These are phyloP conservation scores for Porites rus DNA, from an alignment of 92 coral and sea anemone species.

Conservation along the genomic window DNA sequence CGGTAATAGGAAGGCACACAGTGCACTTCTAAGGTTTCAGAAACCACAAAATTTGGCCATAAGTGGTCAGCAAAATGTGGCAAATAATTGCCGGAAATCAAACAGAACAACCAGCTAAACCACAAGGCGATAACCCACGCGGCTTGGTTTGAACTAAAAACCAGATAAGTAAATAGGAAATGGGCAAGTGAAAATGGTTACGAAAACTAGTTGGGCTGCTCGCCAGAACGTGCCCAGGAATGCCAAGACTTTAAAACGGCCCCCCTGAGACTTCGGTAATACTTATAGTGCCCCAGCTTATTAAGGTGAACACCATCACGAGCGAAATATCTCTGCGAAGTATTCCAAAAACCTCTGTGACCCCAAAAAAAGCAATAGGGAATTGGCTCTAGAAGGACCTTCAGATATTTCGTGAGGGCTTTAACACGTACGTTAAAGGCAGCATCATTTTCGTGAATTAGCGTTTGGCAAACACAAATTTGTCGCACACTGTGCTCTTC, in stretches of 20 bases:
- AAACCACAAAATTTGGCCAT: not conserved
- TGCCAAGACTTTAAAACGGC: constrained; percentile 11
- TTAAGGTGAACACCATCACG: constrained; percentile 21
- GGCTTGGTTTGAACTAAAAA: no score
- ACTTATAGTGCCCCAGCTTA: constrained; percentile 1
- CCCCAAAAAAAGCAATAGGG: constrained; percentile 28
- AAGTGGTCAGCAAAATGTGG: not conserved
- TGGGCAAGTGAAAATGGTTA: not conserved
- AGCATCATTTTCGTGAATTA: no score
- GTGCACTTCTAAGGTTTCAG: not conserved
- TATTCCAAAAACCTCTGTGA: constrained; percentile 38
- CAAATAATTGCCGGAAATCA: not conserved
- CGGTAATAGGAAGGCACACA: not conserved
- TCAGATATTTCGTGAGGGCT: constrained; percentile 1
- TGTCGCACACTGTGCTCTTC: no score
- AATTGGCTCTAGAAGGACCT: constrained; percentile 15
- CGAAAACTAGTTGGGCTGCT: not conserved
- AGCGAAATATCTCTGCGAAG: constrained; percentile 5
- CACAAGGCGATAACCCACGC: no score
- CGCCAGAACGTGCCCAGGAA: not conserved
- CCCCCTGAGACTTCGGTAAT: constrained; percentile 42
- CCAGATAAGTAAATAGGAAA: not conserved
- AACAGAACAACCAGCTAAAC: no score
- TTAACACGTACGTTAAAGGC: not conserved
- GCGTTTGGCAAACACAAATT: no score